Conservation (phyloP, 2,888 invertebrate genomes). For the Aspidiotus rigidus region DNA sequence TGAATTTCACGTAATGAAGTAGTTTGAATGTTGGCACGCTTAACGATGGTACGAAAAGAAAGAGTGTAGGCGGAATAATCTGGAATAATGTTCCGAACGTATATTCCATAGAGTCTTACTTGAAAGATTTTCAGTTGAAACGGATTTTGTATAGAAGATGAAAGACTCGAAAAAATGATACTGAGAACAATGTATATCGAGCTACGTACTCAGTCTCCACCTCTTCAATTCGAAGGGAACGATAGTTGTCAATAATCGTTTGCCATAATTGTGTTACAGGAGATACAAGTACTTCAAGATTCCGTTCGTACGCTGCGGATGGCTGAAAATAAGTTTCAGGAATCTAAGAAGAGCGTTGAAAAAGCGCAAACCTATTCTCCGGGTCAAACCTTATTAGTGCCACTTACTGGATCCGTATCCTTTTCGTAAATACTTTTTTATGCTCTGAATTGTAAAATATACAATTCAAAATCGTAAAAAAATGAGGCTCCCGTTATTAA, state of each 20-base stretch:
- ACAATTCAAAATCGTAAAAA: background rate
- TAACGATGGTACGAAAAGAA: no score
- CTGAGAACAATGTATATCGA: no score
- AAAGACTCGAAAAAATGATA: no score
- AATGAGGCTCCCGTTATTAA: background rate
- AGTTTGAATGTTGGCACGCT: no score
- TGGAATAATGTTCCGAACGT: no score
- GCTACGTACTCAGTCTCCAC: no score
- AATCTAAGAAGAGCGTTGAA: slow-evolving; percentile 74
- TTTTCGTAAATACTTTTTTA: slow-evolving; percentile 39
- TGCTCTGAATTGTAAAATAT: background rate
- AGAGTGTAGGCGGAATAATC: no score
- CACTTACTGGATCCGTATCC: slow-evolving; percentile 80
- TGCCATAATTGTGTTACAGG: slow-evolving; percentile 46
- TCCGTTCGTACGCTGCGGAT: slow-evolving; percentile 81
- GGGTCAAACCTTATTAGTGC: slow-evolving; percentile 81
- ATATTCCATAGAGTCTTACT: background rate
- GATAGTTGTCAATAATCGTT: no score
- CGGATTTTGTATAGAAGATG: slow-evolving; percentile 38
- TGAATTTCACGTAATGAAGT: background rate
- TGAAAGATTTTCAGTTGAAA: slow-evolving; percentile 8
- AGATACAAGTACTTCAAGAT: slow-evolving; percentile 78
- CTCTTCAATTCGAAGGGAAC: no score
- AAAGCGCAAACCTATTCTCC: slow-evolving; percentile 65
- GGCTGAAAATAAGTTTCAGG: slow-evolving; percentile 81